Conservation (phyloP, 2,888 invertebrate genomes). For the Lydus trimaculatus region DNA sequence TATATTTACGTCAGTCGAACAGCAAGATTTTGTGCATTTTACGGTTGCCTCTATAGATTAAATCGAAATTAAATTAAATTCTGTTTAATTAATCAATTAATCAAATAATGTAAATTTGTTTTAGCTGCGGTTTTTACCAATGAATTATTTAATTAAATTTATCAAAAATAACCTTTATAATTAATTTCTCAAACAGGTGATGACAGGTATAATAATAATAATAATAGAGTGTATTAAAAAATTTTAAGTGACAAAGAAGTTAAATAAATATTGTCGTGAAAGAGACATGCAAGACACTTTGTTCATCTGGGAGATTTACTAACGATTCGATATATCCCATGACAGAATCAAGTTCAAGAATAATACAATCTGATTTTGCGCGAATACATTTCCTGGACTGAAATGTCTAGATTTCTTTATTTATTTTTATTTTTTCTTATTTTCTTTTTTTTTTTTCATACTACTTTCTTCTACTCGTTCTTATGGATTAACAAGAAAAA, state of each 20-base stretch:
- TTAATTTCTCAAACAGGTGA: neutral
- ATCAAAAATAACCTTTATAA: neutral
- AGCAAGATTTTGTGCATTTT: conserved; percentile 22
- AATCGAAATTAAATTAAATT: conserved; percentile 43
- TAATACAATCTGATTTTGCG: conserved; percentile 6
- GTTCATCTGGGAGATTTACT: neutral
- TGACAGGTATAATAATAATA: neutral
- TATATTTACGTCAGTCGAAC: too few species aligned
- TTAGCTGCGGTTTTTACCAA: conserved; percentile 16
- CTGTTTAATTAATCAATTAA: conserved; percentile 40
- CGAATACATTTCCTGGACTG: conserved; percentile 2
- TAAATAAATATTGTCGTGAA: neutral
- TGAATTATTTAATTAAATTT: conserved; percentile 2
- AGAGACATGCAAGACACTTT: conserved; percentile 6
- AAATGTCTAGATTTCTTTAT: conserved; percentile 7
- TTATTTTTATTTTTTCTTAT: neutral
- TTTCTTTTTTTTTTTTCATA: neutral
- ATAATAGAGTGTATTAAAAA: neutral
- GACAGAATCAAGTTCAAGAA: conserved; percentile 6
- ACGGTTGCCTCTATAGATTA: conserved; percentile 44
- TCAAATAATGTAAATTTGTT: conserved; percentile 41
- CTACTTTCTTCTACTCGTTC: conserved; percentile 3
- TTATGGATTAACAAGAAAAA: neutral
- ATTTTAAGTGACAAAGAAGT: neutral
- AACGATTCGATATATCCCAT: conserved; percentile 13